Percentiles rank a stretch among this genome's conserved stretches.
phyloP scores from a whole-genome alignment of 2,797 vertebrate genomes.

The Oryzias sinensis region DNA sequence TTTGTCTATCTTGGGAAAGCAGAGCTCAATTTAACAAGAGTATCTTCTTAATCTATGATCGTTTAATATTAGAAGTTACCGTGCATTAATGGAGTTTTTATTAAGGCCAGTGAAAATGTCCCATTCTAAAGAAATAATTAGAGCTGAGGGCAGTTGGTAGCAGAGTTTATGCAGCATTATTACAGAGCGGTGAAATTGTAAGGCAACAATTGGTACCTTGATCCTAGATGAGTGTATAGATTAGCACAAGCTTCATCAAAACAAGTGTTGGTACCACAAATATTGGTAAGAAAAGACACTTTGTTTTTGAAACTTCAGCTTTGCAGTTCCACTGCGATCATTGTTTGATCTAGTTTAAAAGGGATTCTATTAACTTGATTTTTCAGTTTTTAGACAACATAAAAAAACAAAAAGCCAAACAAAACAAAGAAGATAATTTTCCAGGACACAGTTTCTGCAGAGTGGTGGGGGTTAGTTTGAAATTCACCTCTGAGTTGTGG shows the following conservation, averaged over 20 bases:
- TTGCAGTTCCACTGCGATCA: no score
- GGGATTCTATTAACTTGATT: no score
- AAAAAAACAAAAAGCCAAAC: no score
- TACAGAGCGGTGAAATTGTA: slow-evolving; percentile 63
- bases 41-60: slow-evolving; percentile 54
- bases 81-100: slow-evolving; percentile 51
- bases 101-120: slow-evolving; percentile 62
- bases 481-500: no score
- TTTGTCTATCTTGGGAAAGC: slow-evolving; percentile 27
- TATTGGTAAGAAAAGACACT: no score
- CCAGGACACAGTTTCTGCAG: no score
- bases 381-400: no score
- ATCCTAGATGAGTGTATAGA: slow-evolving; percentile 47
- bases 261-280: no score
- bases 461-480: no score
- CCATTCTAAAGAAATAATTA: slow-evolving; percentile 72
- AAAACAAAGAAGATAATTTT: no score
- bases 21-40: slow-evolving; percentile 49
- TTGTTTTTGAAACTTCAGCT: no score
- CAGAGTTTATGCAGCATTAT: slow-evolving; percentile 69
- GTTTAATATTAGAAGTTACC: slow-evolving; percentile 60
- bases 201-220: slow-evolving; percentile 63
- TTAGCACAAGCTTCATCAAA: slow-evolving; percentile 37
- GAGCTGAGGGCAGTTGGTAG: slow-evolving; percentile 51
- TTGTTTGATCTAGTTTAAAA: no score